phyloP scores from a whole-genome alignment of 1,140 invertebrate genomes.

The Monochamus saltuarius region DNA sequence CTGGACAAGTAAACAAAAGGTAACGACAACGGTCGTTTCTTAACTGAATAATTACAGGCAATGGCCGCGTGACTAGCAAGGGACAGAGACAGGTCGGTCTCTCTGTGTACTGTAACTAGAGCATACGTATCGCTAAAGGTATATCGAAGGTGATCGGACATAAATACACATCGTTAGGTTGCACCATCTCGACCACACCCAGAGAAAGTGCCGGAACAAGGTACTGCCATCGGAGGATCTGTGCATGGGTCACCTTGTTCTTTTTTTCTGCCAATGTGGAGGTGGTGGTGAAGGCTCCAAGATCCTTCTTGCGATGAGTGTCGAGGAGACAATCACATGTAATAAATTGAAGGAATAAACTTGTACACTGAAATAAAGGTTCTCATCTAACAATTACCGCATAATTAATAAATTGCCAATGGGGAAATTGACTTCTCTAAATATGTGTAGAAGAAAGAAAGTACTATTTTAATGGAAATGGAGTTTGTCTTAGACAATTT shows the following conservation, averaged over 20 bases:
- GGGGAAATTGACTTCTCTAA: too few relatives aligned
- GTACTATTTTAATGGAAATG: too few relatives aligned
- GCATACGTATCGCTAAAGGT: constrained; percentile 7
- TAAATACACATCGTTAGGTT: constrained; percentile 27
- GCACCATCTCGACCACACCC: constrained; percentile 24
- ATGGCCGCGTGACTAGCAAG: constrained; percentile 7
- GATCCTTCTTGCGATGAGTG: too few relatives aligned
- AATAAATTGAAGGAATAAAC: too few relatives aligned
- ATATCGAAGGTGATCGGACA: constrained; percentile 22
- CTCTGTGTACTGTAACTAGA: constrained; percentile 7
- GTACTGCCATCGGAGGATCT: not conserved
- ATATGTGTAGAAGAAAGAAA: too few relatives aligned
- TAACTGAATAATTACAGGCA: constrained; percentile 13
- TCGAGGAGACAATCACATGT: too few relatives aligned
- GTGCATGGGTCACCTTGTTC: not conserved
- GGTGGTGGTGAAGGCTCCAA: too few relatives aligned
- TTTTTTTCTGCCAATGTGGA: too few relatives aligned
- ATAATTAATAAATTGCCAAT: too few relatives aligned
- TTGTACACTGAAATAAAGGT: too few relatives aligned
- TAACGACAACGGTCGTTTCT: constrained; percentile 7
- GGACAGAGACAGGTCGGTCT: constrained; percentile 11
- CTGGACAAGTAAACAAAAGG: not conserved
- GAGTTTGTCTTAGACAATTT: too few relatives aligned
- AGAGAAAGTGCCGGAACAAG: constrained; percentile 25
- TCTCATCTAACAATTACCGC: too few relatives aligned